A percentile compares a stretch with the other conserved stretches of the same genome.
Conservation (phyloP, 92 coral and sea anemone species). For the Chrysogorgia sp. region DNA sequence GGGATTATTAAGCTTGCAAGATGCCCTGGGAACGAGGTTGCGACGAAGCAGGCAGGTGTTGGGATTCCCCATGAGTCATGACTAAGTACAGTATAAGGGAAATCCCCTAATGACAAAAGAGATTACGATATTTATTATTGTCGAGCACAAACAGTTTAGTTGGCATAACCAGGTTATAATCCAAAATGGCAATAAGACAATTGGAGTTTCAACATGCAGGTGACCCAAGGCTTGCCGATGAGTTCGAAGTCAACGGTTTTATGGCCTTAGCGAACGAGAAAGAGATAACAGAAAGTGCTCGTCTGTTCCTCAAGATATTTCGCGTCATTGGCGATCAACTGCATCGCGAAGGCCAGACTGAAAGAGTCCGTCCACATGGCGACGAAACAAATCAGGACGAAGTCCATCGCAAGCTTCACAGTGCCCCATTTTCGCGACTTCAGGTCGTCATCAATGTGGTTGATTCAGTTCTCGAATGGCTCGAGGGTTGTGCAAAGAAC, state of each 20-base stretch:
- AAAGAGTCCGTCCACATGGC: not conserved
- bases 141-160: too few species aligned
- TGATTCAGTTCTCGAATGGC: constrained; percentile 12
- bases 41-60: too few species aligned
- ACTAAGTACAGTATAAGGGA: too few species aligned
- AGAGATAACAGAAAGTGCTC: not conserved
- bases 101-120: too few species aligned
- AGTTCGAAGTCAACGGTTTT: not conserved
- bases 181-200: constrained; percentile 4
- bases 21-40: too few species aligned
- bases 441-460: not conserved
- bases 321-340: not conserved
- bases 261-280: not conserved
- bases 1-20: too few species aligned
- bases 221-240: not conserved
- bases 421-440: not conserved
- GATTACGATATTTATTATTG: too few species aligned
- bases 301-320: not conserved
- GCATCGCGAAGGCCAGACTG: not conserved
- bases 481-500: constrained; percentile 5
- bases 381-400: not conserved
- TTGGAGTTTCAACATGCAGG: not conserved
- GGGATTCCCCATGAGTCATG: too few species aligned
- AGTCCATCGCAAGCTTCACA: not conserved
- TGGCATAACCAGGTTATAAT: too few species aligned